Base-by-base conservation (phyloP, 2,113 vertebrate genomes). In the Tretioscincus oriximinensis region DNA sequence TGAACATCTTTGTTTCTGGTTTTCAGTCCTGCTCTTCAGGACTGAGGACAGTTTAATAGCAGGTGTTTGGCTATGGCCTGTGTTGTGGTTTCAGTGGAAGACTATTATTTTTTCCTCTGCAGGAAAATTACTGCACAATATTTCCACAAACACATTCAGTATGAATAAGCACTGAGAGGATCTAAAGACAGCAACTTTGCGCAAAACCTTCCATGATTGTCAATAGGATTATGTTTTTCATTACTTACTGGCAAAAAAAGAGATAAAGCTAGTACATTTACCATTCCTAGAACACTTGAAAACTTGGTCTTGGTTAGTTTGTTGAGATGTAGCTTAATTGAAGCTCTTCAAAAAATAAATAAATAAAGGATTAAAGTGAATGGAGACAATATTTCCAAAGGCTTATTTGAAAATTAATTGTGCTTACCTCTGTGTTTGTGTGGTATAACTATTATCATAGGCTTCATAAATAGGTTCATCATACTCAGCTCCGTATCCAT, bases 401-500 rank as follows among this genome's bases (percentile, higher is more conserved):
- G 18, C 7, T 70, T 69, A 14, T 82, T 79, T 45, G n/a, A 67
- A 73, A 84, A 83, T 75, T 4, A 73, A 49, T 9, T 81, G 41
- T 10, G 4, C 90, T 93, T 92, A 99, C 98, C 98, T 99, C 93
- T 99, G 97, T 31, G 97, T 96, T 92, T 97, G 97, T 65, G 95
- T 96, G 81, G 93, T 93, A 85, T 99, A 99, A 90, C 91, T 97
- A 80, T 96, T 97, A 31, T 98, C 97, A 77, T 99, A 99, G 9
- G 94, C 85, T 82, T 99, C 97, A 61, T 98, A 99, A 88, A 94
- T 96, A 86, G 97, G 95, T 31, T 99, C 97, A 51, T 99, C 98
- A 78, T 99, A 99, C 92, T 99, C 97, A 78, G 95, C 98, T 20
- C 96, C 97, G 47, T 98, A 99, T 74, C 98, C 97, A 78, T 99